phyloP scores from a whole-genome alignment of 2,797 vertebrate species.

The Alcedo atthis region DNA sequence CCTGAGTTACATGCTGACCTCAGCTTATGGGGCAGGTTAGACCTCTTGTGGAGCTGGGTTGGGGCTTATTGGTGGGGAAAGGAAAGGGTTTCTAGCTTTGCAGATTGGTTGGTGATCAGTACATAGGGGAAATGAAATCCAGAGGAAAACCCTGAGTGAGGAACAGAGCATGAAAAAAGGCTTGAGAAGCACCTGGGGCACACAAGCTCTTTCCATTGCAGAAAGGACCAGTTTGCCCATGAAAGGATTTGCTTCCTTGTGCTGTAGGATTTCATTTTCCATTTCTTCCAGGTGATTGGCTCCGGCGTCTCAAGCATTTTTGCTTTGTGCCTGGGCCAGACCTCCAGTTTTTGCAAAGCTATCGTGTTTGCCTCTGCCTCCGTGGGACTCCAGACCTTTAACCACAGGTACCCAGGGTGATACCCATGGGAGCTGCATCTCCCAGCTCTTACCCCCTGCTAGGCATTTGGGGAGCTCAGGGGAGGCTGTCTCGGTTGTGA shows the following conservation, averaged over 20 bases:
- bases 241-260: background rate
- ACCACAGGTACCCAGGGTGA: slow-evolving; percentile 85
- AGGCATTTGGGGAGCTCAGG: background rate
- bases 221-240: background rate
- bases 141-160: background rate
- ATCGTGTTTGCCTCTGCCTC: slow-evolving; percentile 89
- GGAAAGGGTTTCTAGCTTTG: background rate
- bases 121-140: background rate
- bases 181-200: background rate
- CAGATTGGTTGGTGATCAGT: background rate
- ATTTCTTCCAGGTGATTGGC: slow-evolving; percentile 85
- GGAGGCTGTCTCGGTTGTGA: accelerated
- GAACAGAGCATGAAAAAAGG: background rate
- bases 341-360: slow-evolving; percentile 87
- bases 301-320: slow-evolving; percentile 92
- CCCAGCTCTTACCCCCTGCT: background rate
- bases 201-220: background rate
- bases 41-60: accelerated
- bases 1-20: background rate
- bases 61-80: background rate
- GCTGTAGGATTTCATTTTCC: background rate
- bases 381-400: slow-evolving; percentile 93
- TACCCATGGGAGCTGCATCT: background rate
- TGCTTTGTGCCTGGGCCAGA: slow-evolving; percentile 89
- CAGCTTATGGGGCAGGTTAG: background rate